These are phyloP conservation scores for Bactericera cockerelli DNA, from an alignment of 1,140 invertebrate genomes.

Conservation along the genomic window DNA sequence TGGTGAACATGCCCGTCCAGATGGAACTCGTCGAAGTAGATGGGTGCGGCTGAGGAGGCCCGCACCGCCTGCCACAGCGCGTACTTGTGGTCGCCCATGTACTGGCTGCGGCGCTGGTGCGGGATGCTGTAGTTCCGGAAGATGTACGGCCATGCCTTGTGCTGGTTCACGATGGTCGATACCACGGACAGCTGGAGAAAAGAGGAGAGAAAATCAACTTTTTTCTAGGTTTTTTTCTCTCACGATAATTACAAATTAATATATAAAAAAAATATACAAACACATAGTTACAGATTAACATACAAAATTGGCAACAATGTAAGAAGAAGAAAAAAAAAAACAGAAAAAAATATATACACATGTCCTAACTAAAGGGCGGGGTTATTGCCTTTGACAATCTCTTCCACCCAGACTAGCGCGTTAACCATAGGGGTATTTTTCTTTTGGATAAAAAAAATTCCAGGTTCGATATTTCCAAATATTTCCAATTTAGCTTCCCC, in stretches of 20 bases:
- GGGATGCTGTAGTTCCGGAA: slow-evolving; percentile 82
- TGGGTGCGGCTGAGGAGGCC: slow-evolving; percentile 82
- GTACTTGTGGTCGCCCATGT: slow-evolving; percentile 56
- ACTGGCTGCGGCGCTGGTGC: slow-evolving; percentile 53
- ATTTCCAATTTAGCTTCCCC: no score
- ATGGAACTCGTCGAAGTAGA: slow-evolving; percentile 78
- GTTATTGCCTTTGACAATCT: no score
- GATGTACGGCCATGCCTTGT: slow-evolving; percentile 63
- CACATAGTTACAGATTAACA: neutral
- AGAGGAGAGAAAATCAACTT: no score
- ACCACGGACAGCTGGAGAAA: slow-evolving; percentile 49
- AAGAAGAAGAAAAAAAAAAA: no score
- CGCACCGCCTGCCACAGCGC: slow-evolving; percentile 75
- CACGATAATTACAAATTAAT: neutral
- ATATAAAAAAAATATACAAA: no score
- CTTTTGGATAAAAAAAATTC: no score
- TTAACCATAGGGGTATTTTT: no score
- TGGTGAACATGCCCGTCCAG: slow-evolving; percentile 62
- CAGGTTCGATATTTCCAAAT: no score
- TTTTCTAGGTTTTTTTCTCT: neutral
- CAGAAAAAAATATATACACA: no score
- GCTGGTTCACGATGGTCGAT: slow-evolving; percentile 66
- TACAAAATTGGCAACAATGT: neutral
- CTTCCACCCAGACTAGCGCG: no score
- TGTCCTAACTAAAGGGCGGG: no score